Conservation (phyloP, 2,797 vertebrate species). For the Oryzias sinensis region DNA sequence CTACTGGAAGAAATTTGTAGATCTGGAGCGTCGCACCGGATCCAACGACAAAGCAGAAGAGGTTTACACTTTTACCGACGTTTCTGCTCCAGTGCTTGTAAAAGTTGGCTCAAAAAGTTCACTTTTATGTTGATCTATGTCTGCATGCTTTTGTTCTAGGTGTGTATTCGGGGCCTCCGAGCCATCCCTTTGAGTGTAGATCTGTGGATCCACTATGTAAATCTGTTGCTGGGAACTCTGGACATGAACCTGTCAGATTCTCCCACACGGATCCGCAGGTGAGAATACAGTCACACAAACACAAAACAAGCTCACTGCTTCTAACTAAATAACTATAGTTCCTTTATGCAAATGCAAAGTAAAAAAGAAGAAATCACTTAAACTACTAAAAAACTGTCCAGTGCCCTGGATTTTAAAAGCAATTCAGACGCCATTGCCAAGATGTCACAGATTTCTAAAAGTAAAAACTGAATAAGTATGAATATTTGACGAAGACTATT, state of each 20-base stretch:
- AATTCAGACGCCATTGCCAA: too few relatives aligned
- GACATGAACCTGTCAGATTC: slow-evolving; percentile 83
- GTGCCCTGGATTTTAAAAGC: too few relatives aligned
- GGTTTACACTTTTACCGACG: slow-evolving; percentile 55
- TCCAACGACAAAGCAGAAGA: slow-evolving; percentile 76
- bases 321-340: neutral
- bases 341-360: fast-evolving
- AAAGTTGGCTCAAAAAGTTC: too few relatives aligned
- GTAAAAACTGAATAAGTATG: too few relatives aligned
- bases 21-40: slow-evolving; percentile 80
- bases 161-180: slow-evolving; percentile 81
- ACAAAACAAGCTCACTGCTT: neutral
- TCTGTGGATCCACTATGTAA: slow-evolving; percentile 88
- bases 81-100: too few relatives aligned
- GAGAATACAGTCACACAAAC: neutral
- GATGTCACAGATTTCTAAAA: too few relatives aligned
- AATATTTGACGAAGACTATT: too few relatives aligned
- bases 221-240: slow-evolving; percentile 80
- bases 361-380: neutral
- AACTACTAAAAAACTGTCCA: too few relatives aligned
- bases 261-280: slow-evolving; percentile 79
- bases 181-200: slow-evolving; percentile 84
- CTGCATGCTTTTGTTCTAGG: slow-evolving; percentile 59
- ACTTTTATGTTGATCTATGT: neutral
- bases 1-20: slow-evolving; percentile 88